These are phyloP conservation scores for Drosophila gaucha DNA, from an alignment of 2,888 invertebrate genomes.

Conservation along the genomic window DNA sequence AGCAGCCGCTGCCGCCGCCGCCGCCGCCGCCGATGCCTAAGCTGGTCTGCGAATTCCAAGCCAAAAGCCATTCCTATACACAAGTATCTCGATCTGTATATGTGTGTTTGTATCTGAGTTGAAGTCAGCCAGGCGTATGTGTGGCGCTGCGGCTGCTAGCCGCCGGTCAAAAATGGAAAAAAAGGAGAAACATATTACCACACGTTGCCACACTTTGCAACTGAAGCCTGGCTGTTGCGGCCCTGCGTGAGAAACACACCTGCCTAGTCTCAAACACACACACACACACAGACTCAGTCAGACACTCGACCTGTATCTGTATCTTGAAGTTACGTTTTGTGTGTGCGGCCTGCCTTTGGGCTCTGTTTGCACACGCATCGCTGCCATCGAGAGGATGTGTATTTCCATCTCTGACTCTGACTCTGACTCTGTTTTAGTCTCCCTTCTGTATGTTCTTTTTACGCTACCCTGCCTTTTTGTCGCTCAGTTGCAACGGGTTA, in stretches of 20 bases:
- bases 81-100: conserved; percentile 14
- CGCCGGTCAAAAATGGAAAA: conserved; percentile 45
- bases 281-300: conserved; percentile 6
- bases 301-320: conserved; percentile 63
- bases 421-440: conserved; percentile 6
- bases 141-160: conserved; percentile 60
- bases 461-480: conserved; percentile 39
- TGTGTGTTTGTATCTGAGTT: conserved; percentile 6
- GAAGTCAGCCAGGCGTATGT: conserved; percentile 58
- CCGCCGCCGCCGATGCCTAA: background rate
- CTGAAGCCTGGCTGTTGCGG: conserved; percentile 47
- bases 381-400: conserved; percentile 53
- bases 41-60: conserved; percentile 15
- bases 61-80: background rate
- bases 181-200: conserved; percentile 58
- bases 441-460: conserved; percentile 26
- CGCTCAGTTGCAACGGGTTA: conserved; percentile 34
- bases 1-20: conserved; percentile 23
- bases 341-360: conserved; percentile 55
- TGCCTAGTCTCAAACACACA: conserved; percentile 35
- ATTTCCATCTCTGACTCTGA: conserved; percentile 23
- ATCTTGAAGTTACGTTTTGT: conserved; percentile 61
- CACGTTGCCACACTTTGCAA: conserved; percentile 76
- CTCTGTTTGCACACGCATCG: conserved; percentile 66
- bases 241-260: conserved; percentile 80